Base-by-base conservation (phyloP, 2,888 invertebrate species). In the Pediacus dermestoides region DNA sequence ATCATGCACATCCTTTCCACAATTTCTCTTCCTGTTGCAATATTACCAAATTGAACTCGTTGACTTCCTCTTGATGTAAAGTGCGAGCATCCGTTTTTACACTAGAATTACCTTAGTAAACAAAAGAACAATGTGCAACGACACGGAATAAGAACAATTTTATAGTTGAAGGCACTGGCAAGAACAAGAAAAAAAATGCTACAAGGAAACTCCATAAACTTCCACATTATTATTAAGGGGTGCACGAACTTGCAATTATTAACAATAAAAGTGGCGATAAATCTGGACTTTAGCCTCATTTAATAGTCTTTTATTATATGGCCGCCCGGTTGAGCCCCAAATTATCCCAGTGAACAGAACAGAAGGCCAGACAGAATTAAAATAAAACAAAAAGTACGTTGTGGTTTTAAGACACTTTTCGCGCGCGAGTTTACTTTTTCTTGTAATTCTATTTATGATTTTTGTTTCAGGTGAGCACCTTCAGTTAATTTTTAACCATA, bases 241-340 rank as follows among this genome's bases (percentile, higher is more conserved):
- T 30, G 41, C 52, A 55, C 53, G 55, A 51, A 55, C 44, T 53
- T 41, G 55, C 60, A 62, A 61, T 63, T 62, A 62, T 61, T 60
- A 61, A 59, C 59, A 57, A 61, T 60, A 58, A 62, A 60, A 60
- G 46, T 39, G 46, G 45, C 55, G 50, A 60, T 61, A 60, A 61
- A 61, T 59, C 58, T 55, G 46, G 48, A 55, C 57, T 53, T 56
- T 48, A 55, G 53, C 55, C 45, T 52, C 48, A 50, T 50, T 55
- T 50, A 52, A 52, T 53, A 52, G 52, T 50, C 52, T 50, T 54
- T 58, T 57, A 58, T 58, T 57, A 52, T 55, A 46, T 45, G 49
- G 38, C 30, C 28, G 38, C 25, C n/a, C 3, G 36, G 32, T 44
- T n/a, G 34, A 27, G 34, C 10, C 28, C 32, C 16, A 42, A 44